phyloP scores from a whole-genome alignment of 2,113 vertebrate species.

The Sphaerodactylus townsendi region DNA sequence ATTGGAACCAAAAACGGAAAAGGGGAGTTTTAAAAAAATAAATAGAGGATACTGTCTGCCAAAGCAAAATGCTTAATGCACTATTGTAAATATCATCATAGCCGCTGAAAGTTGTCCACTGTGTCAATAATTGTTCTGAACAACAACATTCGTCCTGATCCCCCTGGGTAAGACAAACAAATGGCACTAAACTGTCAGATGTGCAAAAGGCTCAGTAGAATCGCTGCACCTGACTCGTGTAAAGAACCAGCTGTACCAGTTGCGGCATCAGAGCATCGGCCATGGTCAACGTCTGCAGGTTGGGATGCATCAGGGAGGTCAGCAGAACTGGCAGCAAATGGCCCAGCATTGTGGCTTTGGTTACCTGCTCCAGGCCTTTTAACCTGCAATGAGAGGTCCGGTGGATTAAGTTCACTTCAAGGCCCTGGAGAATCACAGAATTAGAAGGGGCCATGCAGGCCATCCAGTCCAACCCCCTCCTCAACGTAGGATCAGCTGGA shows the following conservation, averaged over 20 bases:
- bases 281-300: conserved; percentile 92
- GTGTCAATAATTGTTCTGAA: not conserved
- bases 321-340: conserved; percentile 93
- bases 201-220: not conserved
- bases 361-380: conserved; percentile 96
- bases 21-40: too few species aligned
- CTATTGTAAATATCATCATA: not conserved
- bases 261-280: conserved; percentile 97
- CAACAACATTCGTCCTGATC: not conserved
- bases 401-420: not conserved
- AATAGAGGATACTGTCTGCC: not conserved
- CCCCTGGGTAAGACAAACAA: too few species aligned
- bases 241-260: conserved; percentile 95
- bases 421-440: too few species aligned
- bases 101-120: too few species aligned
- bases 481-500: too few species aligned
- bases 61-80: not conserved
- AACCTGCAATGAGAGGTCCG: conserved; percentile 75
- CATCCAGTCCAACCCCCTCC: too few species aligned
- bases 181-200: not conserved
- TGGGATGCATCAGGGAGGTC: conserved; percentile 97
- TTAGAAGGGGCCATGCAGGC: too few species aligned
- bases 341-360: conserved; percentile 96
- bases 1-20: not conserved
- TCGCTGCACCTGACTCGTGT: conserved; percentile 90